A percentile compares a stretch with the other conserved stretches of the same genome.
phyloP scores from a whole-genome alignment of 2,888 invertebrate genomes.

The Nephrotoma appendiculata region DNA sequence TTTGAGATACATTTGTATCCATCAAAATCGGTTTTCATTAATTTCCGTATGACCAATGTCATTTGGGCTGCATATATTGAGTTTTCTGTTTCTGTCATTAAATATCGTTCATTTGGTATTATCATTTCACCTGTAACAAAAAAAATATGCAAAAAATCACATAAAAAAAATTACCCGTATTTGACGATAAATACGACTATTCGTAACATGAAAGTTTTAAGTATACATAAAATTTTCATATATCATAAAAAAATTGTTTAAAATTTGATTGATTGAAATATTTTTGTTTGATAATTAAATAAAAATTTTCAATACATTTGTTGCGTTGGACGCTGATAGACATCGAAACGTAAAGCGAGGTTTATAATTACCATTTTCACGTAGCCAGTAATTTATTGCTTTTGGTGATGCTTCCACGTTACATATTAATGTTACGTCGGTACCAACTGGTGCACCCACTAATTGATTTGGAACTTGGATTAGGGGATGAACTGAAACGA shows the following conservation, averaged over 20 bases:
- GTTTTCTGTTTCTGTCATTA: constrained; percentile 63
- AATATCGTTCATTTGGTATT: constrained; percentile 72
- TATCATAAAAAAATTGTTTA: background rate
- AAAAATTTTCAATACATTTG: background rate
- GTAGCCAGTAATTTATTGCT: constrained; percentile 89
- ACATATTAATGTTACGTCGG: constrained; percentile 71
- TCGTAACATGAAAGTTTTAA: background rate
- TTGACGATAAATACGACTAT: background rate
- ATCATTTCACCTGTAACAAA: constrained; percentile 69
- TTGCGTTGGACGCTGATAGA: background rate
- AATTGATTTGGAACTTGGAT: constrained; percentile 89
- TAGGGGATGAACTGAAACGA: constrained; percentile 70
- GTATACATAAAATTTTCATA: background rate
- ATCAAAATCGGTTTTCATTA: constrained; percentile 63
- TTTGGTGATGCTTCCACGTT: constrained; percentile 86
- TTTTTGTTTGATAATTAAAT: background rate
- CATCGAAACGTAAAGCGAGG: background rate
- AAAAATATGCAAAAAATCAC: constrained; percentile 14
- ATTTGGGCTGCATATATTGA: constrained; percentile 77
- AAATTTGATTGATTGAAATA: background rate
- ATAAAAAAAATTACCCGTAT: background rate
- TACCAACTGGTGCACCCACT: constrained; percentile 74
- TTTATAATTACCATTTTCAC: constrained; percentile 60
- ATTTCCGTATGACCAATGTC: constrained; percentile 58
- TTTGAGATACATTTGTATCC: constrained; percentile 87